Evolutionary conservation across 2,888 invertebrate species (phyloP).

Genomic region (Drosophila nr. fundita): DNA sequence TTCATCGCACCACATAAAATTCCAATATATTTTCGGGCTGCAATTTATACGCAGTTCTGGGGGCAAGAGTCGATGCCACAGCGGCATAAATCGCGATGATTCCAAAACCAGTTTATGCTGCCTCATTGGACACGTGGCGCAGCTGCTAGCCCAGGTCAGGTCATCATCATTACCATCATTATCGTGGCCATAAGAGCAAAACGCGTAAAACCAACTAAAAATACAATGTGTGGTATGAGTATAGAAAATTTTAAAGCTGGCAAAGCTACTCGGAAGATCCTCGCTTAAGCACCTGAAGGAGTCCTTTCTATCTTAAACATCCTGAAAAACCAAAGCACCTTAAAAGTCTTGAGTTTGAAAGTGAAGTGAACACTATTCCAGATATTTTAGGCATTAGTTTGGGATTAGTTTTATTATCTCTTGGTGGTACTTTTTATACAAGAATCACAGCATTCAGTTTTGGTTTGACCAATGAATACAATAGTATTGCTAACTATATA

Average conservation of each 20-base stretch:
- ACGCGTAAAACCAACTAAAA: background rate
- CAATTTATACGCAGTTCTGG: constrained; percentile 61
- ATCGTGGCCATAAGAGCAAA: constrained; percentile 10
- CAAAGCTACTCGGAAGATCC: background rate
- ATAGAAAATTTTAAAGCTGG: background rate
- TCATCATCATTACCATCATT: constrained; percentile 13
- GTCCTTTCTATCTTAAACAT: background rate
- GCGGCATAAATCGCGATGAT: constrained; percentile 49
- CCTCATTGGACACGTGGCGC: constrained; percentile 35
- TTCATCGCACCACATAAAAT: constrained; percentile 39
- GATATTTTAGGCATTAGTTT: background rate
- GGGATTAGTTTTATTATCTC: background rate
- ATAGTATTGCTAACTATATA: background rate
- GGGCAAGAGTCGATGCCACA: constrained; percentile 23
- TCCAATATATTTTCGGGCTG: constrained; percentile 59
- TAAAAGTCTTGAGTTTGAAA: background rate
- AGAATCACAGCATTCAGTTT: background rate
- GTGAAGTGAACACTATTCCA: background rate
- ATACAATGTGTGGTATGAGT: background rate
- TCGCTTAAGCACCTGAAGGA: background rate
- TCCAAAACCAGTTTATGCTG: constrained; percentile 41
- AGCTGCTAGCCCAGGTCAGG: constrained; percentile 24
- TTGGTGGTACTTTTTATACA: background rate
- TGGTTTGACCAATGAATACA: background rate
- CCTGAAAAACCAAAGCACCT: background rate